Percentiles rank a stretch among this genome's conserved stretches.
Conservation (phyloP, 2,797 vertebrate genomes). For the Takifugu ocellatus region DNA sequence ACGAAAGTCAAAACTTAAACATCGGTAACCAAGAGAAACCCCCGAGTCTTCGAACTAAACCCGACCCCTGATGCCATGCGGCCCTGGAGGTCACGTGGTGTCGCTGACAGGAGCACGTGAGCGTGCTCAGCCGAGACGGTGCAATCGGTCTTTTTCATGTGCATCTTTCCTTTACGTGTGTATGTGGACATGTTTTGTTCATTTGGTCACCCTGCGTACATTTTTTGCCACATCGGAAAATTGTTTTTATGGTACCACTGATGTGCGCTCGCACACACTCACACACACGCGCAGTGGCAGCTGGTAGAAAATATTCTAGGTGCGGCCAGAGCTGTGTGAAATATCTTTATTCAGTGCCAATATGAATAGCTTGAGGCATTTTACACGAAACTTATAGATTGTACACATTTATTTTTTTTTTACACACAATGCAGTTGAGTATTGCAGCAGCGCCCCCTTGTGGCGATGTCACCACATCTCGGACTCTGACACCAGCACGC, state of each 20-base stretch:
- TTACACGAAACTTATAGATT: too few relatives aligned
- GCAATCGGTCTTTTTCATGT: slow-evolving; percentile 31
- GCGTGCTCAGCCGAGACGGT: slow-evolving; percentile 63
- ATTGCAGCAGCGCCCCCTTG: too few relatives aligned
- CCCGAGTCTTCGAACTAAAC: slow-evolving; percentile 16
- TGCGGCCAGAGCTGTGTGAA: too few relatives aligned
- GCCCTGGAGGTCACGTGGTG: slow-evolving; percentile 70
- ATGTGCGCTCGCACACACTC: slow-evolving; percentile 10
- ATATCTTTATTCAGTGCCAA: too few relatives aligned
- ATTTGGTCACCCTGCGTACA: slow-evolving; percentile 47
- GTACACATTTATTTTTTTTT: too few relatives aligned
- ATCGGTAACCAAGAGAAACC: not conserved
- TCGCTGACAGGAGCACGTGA: slow-evolving; percentile 69
- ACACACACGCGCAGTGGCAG: slow-evolving; percentile 27
- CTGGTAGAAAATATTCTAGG: slow-evolving; percentile 19
- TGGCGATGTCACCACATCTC: too few relatives aligned
- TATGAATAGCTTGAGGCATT: too few relatives aligned
- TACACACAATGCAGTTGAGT: too few relatives aligned
- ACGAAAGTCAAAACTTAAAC: slow-evolving; percentile 21
- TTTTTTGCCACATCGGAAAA: slow-evolving; percentile 37
- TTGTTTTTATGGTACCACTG: slow-evolving; percentile 22
- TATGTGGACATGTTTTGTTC: slow-evolving; percentile 38
- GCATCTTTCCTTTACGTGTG: slow-evolving; percentile 43
- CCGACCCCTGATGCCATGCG: slow-evolving; percentile 39
- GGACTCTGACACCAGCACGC: too few relatives aligned